A percentile compares a stretch with the other conserved stretches of the same genome.
Conservation (phyloP, 2,797 vertebrate species). For the Ataeniobius toweri region DNA sequence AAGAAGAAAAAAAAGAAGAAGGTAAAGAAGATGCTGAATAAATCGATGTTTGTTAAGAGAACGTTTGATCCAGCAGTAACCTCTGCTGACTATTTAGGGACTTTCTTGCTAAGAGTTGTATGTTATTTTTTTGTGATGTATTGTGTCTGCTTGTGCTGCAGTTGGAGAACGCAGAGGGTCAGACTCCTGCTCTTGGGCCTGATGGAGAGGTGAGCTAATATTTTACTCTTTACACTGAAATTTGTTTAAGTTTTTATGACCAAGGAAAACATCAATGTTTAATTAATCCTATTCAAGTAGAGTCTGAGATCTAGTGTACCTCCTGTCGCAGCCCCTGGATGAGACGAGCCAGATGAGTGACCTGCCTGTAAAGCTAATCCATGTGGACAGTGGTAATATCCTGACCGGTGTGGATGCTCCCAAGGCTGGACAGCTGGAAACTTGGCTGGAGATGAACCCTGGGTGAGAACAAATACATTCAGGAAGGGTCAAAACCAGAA, state of each 20-base stretch:
- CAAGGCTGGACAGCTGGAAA: constrained; percentile 91
- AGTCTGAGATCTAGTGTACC: neutral
- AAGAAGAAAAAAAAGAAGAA: constrained; percentile 93
- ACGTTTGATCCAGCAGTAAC: neutral
- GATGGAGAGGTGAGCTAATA: constrained; percentile 89
- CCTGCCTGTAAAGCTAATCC: constrained; percentile 95
- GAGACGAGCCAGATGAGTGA: constrained; percentile 99
- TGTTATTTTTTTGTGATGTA: neutral
- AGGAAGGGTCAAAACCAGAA: neutral
- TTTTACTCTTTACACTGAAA: neutral
- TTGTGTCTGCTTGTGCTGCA: constrained; percentile 53
- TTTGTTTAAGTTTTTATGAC: neutral
- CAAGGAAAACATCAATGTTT: neutral
- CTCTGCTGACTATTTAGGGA: neutral
- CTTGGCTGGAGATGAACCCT: constrained; percentile 98
- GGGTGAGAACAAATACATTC: constrained; percentile 77
- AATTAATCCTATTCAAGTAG: neutral
- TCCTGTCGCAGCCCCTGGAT: constrained; percentile 86
- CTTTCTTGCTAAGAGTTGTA: neutral
- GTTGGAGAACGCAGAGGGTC: constrained; percentile 87
- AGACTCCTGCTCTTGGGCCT: constrained; percentile 86
- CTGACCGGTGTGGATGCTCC: constrained; percentile 92
- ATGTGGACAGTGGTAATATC: constrained; percentile 95
- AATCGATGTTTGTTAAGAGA: too few relatives aligned
- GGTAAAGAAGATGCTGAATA: constrained; percentile 29